These are phyloP conservation scores for Acanthisitta chloris DNA, from an alignment of 2,113 vertebrate genomes.

Conservation along the genomic window DNA sequence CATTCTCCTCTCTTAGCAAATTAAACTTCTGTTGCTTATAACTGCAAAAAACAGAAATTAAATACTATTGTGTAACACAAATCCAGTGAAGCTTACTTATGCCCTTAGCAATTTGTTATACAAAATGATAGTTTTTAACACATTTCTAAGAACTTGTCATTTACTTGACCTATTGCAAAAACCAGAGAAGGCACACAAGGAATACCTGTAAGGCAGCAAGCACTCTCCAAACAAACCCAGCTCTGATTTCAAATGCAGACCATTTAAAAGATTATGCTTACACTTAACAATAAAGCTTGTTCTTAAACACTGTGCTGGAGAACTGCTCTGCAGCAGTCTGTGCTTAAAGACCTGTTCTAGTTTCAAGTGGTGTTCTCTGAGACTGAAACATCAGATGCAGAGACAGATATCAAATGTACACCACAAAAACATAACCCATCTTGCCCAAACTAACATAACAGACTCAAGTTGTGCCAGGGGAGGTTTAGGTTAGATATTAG, in stretches of 20 bases:
- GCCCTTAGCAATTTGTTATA: neutral
- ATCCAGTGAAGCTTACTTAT: neutral
- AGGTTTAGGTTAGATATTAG: too few species aligned
- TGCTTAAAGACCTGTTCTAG: neutral
- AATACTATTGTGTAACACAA: neutral
- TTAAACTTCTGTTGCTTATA: slow-evolving; percentile 99
- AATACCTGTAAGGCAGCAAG: neutral
- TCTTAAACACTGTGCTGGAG: neutral
- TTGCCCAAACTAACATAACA: neutral
- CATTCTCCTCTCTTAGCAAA: slow-evolving; percentile 95
- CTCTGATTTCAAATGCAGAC: neutral
- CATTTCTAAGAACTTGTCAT: neutral
- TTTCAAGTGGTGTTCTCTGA: neutral
- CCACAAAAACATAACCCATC: neutral
- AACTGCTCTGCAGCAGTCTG: neutral
- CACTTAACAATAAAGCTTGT: neutral
- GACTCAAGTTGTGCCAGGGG: too few species aligned
- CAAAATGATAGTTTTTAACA: neutral
- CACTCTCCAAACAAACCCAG: neutral
- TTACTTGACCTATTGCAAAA: neutral
- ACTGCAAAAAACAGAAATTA: slow-evolving; percentile 77
- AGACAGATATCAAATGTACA: neutral
- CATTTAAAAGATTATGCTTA: neutral
- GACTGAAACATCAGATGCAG: neutral
- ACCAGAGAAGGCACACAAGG: neutral